phyloP scores from a whole-genome alignment of 92 coral and sea anemone species.

The Isaurus tuberculatus region DNA sequence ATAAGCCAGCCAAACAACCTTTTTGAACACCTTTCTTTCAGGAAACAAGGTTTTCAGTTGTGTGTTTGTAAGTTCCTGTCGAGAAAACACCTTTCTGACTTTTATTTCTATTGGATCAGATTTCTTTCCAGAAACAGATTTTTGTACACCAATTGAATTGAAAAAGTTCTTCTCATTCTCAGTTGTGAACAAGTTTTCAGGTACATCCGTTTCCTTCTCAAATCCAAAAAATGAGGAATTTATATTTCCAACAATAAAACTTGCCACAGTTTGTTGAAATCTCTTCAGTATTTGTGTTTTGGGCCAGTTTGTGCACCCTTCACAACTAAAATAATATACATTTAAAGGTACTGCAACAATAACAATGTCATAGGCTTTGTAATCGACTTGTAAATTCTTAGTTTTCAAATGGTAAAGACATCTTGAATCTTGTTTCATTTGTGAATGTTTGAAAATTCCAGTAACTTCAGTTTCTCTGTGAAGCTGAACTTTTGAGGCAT shows the following conservation, averaged over 20 bases:
- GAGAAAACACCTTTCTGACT: constrained; percentile 85
- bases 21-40: constrained; percentile 40
- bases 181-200: constrained; percentile 78
- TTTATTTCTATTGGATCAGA: constrained; percentile 40
- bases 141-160: constrained; percentile 80
- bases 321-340: constrained; percentile 74
- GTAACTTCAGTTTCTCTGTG: constrained; percentile 73
- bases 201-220: constrained; percentile 55
- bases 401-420: constrained; percentile 71
- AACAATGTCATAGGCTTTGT: constrained; percentile 77
- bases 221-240: constrained; percentile 76
- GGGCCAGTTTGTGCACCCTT: constrained; percentile 89
- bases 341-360: constrained; percentile 91
- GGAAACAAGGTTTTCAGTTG: constrained; percentile 70
- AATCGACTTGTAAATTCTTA: constrained; percentile 39
- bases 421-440: not conserved
- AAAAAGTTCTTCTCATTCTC: constrained; percentile 84
- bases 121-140: constrained; percentile 68
- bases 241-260: constrained; percentile 73
- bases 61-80: constrained; percentile 65
- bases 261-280: constrained; percentile 94
- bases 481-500: constrained; percentile 69
- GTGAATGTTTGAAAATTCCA: constrained; percentile 60
- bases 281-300: constrained; percentile 55
- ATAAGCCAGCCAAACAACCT: constrained; percentile 85